These are phyloP conservation scores for Mormyrus hasselquistii DNA, from an alignment of 2,797 vertebrate genomes.

Conservation along the genomic window DNA sequence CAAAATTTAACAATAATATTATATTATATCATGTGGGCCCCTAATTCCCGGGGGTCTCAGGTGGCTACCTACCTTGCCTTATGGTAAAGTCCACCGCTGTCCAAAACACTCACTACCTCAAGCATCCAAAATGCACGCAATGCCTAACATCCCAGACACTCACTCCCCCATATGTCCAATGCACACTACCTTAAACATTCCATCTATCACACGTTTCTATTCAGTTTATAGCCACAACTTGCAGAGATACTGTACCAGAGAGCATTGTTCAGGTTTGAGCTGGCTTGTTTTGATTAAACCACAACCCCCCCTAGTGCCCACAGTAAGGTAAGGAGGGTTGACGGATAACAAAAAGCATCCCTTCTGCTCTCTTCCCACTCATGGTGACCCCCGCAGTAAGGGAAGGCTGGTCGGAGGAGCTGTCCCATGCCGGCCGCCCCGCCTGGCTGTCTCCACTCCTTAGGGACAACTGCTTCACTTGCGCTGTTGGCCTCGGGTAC, in stretches of 20 bases:
- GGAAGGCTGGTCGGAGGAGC: slow-evolving; percentile 58
- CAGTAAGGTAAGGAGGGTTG: neutral
- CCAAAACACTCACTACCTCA: neutral
- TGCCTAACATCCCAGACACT: neutral
- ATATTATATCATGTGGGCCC: neutral
- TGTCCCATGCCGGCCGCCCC: slow-evolving; percentile 43
- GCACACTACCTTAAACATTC: neutral
- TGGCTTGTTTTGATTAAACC: neutral
- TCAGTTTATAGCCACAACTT: neutral
- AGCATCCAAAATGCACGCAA: neutral
- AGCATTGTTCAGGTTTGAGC: neutral
- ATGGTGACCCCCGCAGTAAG: slow-evolving; percentile 35
- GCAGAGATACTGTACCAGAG: neutral
- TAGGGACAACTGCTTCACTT: slow-evolving; percentile 45
- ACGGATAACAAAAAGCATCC: neutral
- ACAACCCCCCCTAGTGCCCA: neutral
- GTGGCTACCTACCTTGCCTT: neutral
- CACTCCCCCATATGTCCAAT: neutral
- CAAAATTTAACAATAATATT: neutral
- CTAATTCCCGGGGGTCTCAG: neutral
- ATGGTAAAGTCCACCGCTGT: neutral
- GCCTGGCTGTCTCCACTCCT: slow-evolving; percentile 43
- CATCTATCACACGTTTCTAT: neutral
- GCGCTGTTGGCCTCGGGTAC: slow-evolving; percentile 66
- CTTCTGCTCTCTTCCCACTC: neutral